Percentiles rank a stretch among this genome's conserved stretches.
phyloP scores from a whole-genome alignment of 1,140 invertebrate genomes.

The Dendrolimus punctatus region DNA sequence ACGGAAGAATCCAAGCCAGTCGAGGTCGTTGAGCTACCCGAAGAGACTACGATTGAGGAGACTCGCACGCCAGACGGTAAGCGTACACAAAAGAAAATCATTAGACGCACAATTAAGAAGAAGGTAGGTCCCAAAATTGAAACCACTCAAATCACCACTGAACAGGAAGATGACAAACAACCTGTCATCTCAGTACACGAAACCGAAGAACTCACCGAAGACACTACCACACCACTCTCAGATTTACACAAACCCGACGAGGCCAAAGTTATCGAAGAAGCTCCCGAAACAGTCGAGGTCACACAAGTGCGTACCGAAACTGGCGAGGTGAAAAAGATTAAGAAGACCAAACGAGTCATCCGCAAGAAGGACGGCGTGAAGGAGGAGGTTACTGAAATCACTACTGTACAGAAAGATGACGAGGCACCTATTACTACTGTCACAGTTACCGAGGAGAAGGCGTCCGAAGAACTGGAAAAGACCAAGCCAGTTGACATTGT shows the following conservation, averaged over 20 bases:
- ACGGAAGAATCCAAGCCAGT: constrained; percentile 1
- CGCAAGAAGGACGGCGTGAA: constrained; percentile 5
- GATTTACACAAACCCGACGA: constrained; percentile 9
- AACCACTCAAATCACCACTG: constrained; percentile 39
- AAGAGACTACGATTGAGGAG: constrained; percentile 12
- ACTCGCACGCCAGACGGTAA: constrained; percentile 18
- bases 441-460: constrained; percentile 8
- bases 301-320: constrained; percentile 37
- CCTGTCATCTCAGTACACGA: constrained; percentile 17
- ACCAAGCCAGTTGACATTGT: constrained; percentile 7
- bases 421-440: constrained; percentile 12
- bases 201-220: constrained; percentile 17
- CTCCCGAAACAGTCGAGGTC: constrained; percentile 22
- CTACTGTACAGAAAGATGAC: constrained; percentile 18
- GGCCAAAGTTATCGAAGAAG: constrained; percentile 13
- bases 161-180: constrained; percentile 35
- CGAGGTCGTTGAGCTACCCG: constrained; percentile 11
- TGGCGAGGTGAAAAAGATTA: constrained; percentile 5
- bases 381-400: constrained; percentile 35
- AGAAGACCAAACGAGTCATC: constrained; percentile 8
- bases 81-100: constrained; percentile 23
- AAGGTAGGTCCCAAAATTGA: constrained; percentile 27
- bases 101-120: constrained; percentile 53
- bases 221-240: constrained; percentile 11
- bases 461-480: constrained; percentile 7